Evolutionary conservation across 2,797 vertebrate genomes (phyloP), one percentile per base, ranked within the genome.

Genomic region (Lutjanus argentimaculatus): DNA sequence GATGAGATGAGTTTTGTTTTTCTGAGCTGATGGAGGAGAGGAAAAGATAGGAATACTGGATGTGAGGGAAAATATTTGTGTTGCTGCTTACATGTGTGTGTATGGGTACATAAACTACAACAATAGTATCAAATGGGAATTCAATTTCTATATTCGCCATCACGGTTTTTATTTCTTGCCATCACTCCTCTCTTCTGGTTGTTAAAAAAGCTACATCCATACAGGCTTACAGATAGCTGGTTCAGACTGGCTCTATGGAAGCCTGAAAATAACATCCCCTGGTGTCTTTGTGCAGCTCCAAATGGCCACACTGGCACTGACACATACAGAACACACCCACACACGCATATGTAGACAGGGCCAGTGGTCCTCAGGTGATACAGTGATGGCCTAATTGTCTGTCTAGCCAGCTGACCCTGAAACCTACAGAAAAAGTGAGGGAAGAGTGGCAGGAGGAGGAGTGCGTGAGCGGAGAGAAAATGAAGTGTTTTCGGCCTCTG

Each of bases 371-470:
- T 84, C 74, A 88, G 88, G 80, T 88, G 89, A 90, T 77, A 81
- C 62, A 89, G 75, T 65, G 58, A 64, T 40, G 36, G 74, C 82
- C 70, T 94, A 91, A 93, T 93, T 91, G 91, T 83, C 80, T 79
- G 92, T 94, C 90, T 91, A 88, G 90, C 77, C 90, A 88, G 82
- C 77, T 93, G 91, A 94, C 91, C 91, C 84, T 91, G 88, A 93
- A 89, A 79, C 79, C 80, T 85, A 63, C 67, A 71, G 80, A 86
- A 84, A 85, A 90, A 91, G 72, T 65, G 64, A 88, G 14, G 67
- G 73, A 61, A 67, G 67, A 75, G 22, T 75, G 77, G 75, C 67
- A 61, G 68, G 22, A 77, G 66, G 75, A 70, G 43, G 51, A 80
- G 64, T 53, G 40, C 14, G 46, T 51, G 76, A 85, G 43, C 46